Percentiles rank a stretch among this genome's conserved stretches.
Evolutionary conservation across 2,113 vertebrate species (phyloP).

Genomic region (Saguinus imperator): DNA sequence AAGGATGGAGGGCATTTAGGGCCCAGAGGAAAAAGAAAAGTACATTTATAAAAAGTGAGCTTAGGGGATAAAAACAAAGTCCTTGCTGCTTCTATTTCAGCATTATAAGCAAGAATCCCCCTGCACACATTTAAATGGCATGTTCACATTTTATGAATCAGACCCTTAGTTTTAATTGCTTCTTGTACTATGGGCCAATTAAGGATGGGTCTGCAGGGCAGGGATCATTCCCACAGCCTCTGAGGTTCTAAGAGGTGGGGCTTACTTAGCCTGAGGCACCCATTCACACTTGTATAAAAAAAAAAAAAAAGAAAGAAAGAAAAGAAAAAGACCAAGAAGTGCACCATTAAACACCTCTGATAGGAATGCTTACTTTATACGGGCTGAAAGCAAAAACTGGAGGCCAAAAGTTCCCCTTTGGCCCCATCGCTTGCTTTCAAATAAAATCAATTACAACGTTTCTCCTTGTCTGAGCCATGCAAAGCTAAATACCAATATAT

Average conservation of each 20-base stretch:
- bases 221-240: constrained; percentile 79
- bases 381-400: constrained; percentile 77
- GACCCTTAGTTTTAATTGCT: constrained; percentile 83
- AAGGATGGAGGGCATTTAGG: constrained; percentile 23
- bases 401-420: constrained; percentile 78
- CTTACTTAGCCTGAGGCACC: constrained; percentile 76
- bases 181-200: constrained; percentile 80
- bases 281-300: constrained; percentile 74
- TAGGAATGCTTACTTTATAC: constrained; percentile 71
- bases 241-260: constrained; percentile 74
- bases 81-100: constrained; percentile 16
- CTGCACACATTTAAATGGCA: constrained; percentile 64
- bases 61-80: constrained; percentile 53
- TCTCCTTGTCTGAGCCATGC: constrained; percentile 76
- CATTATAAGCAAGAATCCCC: not conserved
- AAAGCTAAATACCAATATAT: constrained; percentile 81
- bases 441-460: constrained; percentile 82
- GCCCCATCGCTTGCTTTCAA: constrained; percentile 79
- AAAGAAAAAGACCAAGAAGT: constrained; percentile 30
- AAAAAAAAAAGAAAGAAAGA: constrained; percentile 64
- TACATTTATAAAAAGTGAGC: constrained; percentile 48
- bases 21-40: constrained; percentile 38
- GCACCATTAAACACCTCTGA: constrained; percentile 74
- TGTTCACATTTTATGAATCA: constrained; percentile 76
- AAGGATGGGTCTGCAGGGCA: constrained; percentile 80